A percentile compares a stretch with the other conserved stretches of the same genome.
phyloP scores from a whole-genome alignment of 2,113 vertebrate genomes.

The Elachura formosa region DNA sequence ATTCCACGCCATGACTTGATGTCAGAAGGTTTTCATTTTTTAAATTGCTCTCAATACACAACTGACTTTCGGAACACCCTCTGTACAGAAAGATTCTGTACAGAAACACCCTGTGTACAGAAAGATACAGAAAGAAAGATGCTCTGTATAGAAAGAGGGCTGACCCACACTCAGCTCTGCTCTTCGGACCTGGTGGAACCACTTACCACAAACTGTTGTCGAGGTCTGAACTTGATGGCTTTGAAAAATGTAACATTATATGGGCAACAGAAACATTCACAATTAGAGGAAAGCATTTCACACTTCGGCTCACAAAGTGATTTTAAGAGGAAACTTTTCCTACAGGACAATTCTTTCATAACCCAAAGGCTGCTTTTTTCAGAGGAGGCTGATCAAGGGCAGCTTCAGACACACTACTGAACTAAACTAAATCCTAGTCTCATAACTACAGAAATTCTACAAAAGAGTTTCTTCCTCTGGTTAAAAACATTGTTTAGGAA shows the following conservation, averaged over 20 bases:
- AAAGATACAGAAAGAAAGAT: too few species aligned
- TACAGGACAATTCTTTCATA: neutral
- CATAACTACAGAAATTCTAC: neutral
- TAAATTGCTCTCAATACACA: neutral
- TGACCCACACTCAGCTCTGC: accelerated
- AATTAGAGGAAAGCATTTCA: neutral
- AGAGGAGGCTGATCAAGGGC: neutral
- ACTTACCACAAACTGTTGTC: neutral
- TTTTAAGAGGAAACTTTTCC: neutral
- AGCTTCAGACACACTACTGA: neutral
- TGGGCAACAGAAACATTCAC: neutral
- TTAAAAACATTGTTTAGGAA: neutral
- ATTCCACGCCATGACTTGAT: accelerated
- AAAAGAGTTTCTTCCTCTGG: neutral
- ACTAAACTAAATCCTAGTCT: neutral
- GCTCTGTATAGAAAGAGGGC: too few species aligned
- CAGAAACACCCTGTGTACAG: too few species aligned
- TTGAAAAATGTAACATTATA: neutral
- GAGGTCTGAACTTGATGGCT: neutral
- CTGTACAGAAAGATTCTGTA: too few species aligned
- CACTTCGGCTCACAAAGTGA: neutral
- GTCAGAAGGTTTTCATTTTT: neutral
- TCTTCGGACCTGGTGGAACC: neutral
- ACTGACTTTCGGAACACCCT: neutral
- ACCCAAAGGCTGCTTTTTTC: neutral